Percentiles rank a stretch among this genome's conserved stretches.
These are phyloP conservation scores for Protophormia terraenovae DNA, from an alignment of 2,888 invertebrate species.

Conservation along the genomic window DNA sequence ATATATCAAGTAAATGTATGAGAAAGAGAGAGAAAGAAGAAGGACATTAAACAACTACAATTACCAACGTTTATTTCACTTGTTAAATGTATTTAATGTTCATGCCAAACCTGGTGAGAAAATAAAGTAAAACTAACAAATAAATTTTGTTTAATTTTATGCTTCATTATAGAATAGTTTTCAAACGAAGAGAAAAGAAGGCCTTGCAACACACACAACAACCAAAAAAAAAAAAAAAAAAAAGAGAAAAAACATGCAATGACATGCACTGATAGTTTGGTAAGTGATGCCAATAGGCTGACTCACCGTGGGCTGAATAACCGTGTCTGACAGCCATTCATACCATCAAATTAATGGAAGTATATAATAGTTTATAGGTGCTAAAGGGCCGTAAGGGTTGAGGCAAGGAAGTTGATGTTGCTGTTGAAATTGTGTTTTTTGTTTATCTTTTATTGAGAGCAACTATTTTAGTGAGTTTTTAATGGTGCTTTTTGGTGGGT, in stretches of 20 bases:
- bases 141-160: constrained; percentile 22
- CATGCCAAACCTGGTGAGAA: background rate
- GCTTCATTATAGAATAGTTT: constrained; percentile 1
- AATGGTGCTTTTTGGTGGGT: background rate
- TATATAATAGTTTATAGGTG: constrained; percentile 1
- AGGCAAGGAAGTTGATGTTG: background rate
- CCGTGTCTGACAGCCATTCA: background rate
- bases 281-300: background rate
- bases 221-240: too few species aligned
- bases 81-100: background rate
- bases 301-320: background rate
- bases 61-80: background rate
- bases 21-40: too few species aligned
- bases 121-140: background rate
- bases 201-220: too few species aligned
- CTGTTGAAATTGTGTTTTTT: background rate
- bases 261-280: constrained; percentile 5
- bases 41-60: background rate
- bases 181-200: background rate
- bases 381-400: background rate
- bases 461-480: background rate
- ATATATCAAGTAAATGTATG: too few species aligned
- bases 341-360: background rate
- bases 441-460: background rate
- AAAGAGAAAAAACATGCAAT: background rate